Base-by-base conservation (phyloP, 1,140 invertebrate species). In the Prorops nasuta region DNA sequence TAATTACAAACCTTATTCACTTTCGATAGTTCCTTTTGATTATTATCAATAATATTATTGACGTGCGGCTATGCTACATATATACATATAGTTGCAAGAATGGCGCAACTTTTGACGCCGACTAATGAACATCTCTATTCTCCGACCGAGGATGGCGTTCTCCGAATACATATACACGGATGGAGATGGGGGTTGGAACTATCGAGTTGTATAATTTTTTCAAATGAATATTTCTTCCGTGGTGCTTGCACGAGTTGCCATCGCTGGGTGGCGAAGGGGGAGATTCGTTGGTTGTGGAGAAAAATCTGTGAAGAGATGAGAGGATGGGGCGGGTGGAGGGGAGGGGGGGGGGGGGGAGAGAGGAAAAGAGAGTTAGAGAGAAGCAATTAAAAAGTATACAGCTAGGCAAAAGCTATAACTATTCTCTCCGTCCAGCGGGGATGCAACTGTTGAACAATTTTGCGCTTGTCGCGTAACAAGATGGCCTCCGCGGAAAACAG, bases 61-160 rank as follows among this genome's bases (percentile, higher is more conserved):
- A 53, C 47, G 55, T 32, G 36, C 44, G 44, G 47, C 44, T 19
- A n/a, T n/a, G 36, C 40, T 54, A 24, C 57, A 66, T n/a, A n/a
- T n/a, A n/a, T n/a, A n/a, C n/a, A n/a, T n/a, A n/a, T n/a, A n/a
- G n/a, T n/a, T n/a, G n/a, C n/a, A n/a, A n/a, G n/a, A n/a, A n/a
- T n/a, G 49, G 49, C 57, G 51, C 54, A 56, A 54, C 44, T 56
- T 55, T 47, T 63, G 64, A 67, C 60, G 41, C 21, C 47, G 59
- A 67, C 51, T 64, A 66, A 64, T 64, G 58, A 60, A 59, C 46
- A 20, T 12, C 17, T n/a, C n/a, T n/a, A n/a, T n/a, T n/a, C n/a
- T n/a, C n/a, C n/a, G n/a, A n/a, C n/a, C n/a, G n/a, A n/a, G n/a
- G n/a, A n/a, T n/a, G n/a, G n/a, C n/a, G n/a, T n/a, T n/a, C n/a